phyloP scores from a whole-genome alignment of 2,113 vertebrate genomes.

The Prinia subflava region DNA sequence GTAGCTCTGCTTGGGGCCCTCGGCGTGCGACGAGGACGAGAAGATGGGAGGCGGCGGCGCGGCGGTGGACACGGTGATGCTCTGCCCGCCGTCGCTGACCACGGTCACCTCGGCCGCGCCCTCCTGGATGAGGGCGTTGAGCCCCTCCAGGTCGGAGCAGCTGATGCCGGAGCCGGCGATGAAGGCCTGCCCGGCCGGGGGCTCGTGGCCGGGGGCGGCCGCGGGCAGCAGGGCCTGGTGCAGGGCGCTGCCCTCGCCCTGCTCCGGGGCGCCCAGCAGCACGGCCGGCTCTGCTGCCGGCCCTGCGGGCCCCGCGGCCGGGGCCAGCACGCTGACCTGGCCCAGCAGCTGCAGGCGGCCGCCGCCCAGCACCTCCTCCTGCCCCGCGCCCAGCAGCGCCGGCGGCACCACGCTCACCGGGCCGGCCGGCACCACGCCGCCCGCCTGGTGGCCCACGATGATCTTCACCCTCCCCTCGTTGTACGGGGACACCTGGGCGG shows the following conservation, averaged over 20 bases:
- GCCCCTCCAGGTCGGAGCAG: too few species aligned
- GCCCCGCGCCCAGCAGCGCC: constrained; percentile 67
- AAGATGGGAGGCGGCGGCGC: constrained; percentile 69
- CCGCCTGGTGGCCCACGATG: constrained; percentile 81
- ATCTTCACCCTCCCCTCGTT: constrained; percentile 84
- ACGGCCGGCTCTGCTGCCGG: constrained; percentile 75
- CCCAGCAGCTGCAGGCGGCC: constrained; percentile 85
- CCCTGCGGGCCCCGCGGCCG: constrained; percentile 59
- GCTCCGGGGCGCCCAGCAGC: constrained; percentile 73
- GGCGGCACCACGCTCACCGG: constrained; percentile 74
- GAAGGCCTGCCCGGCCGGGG: too few species aligned
- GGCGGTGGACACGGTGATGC: too few species aligned
- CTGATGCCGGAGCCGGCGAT: too few species aligned
- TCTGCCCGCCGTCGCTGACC: too few species aligned
- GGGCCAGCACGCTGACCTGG: constrained; percentile 85
- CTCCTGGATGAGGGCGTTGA: too few species aligned
- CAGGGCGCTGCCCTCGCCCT: constrained; percentile 49
- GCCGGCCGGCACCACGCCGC: constrained; percentile 63
- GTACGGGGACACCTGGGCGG: constrained; percentile 67
- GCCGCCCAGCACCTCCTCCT: constrained; percentile 61
- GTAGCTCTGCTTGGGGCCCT: constrained; percentile 73
- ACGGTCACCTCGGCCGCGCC: too few species aligned
- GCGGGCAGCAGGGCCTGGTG: too few species aligned
- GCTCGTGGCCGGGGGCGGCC: too few species aligned
- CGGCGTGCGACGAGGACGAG: constrained; percentile 60